Percentiles rank a stretch among this genome's conserved stretches.
phyloP scores from a whole-genome alignment of 1,140 invertebrate genomes.

The Trachelipus rathkii region DNA sequence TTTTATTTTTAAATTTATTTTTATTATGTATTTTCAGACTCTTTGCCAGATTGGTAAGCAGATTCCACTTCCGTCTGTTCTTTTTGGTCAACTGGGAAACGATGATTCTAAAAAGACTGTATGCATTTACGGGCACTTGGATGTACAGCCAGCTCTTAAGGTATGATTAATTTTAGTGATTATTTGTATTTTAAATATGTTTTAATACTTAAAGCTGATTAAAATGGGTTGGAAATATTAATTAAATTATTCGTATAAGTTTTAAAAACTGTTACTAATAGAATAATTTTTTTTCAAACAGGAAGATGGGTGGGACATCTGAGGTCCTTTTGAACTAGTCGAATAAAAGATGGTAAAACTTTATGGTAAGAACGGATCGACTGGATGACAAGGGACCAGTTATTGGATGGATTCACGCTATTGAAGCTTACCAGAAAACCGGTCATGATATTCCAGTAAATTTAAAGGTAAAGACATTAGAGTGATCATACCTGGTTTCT shows the following conservation, averaged over 20 bases:
- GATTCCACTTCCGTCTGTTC: constrained; percentile 77
- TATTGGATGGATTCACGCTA: constrained; percentile 88
- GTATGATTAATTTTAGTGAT: constrained; percentile 6
- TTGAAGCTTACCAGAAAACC: constrained; percentile 78
- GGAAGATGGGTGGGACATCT: constrained; percentile 90
- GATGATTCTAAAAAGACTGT: constrained; percentile 82
- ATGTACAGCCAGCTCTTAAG: constrained; percentile 86
- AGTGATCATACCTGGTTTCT: no score
- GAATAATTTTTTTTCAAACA: constrained; percentile 45
- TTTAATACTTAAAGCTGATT: background rate
- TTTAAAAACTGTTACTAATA: no score
- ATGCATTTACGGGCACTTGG: constrained; percentile 93
- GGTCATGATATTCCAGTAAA: constrained; percentile 77
- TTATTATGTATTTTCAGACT: constrained; percentile 53
- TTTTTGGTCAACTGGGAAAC: constrained; percentile 77
- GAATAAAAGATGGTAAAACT: constrained; percentile 88
- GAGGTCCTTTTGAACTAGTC: constrained; percentile 87
- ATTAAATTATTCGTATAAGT: no score
- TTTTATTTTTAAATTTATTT: constrained; percentile 18
- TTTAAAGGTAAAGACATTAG: constrained; percentile 63
- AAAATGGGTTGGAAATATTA: no score
- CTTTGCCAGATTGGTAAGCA: constrained; percentile 67
- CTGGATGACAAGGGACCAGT: constrained; percentile 93
- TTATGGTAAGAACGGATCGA: constrained; percentile 84
- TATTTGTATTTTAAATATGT: background rate